A percentile compares a stretch with the other conserved stretches of the same genome.
These are phyloP conservation scores for Nomada goodeniana DNA, from an alignment of 2,888 invertebrate species.

Conservation along the genomic window DNA sequence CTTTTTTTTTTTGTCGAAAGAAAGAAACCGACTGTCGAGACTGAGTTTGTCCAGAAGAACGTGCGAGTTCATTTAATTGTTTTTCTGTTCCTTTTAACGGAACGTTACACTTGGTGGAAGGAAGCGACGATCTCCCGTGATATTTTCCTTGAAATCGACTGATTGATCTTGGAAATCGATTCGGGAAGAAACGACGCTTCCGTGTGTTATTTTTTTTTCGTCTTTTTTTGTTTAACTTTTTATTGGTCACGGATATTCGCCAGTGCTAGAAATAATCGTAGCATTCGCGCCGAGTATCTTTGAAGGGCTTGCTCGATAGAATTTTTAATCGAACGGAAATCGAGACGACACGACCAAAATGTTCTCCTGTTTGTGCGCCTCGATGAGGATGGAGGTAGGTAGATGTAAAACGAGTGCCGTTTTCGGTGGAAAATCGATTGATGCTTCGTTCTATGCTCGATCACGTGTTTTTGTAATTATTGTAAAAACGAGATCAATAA, in stretches of 20 bases:
- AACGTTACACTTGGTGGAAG: not conserved
- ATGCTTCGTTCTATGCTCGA: not conserved
- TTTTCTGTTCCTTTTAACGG: not conserved
- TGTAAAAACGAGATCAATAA: conserved; percentile 11
- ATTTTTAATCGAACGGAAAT: conserved; percentile 27
- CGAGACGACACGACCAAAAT: conserved; percentile 65
- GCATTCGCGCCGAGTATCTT: conserved; percentile 71
- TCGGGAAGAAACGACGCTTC: conserved; percentile 16
- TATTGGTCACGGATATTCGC: conserved; percentile 62
- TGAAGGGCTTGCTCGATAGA: conserved; percentile 1
- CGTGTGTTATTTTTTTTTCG: not conserved
- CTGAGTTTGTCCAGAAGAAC: not conserved
- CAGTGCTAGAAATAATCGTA: conserved; percentile 68
- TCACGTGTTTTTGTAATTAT: not conserved
- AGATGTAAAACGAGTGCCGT: conserved; percentile 9
- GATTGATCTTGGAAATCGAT: conserved; percentile 14
- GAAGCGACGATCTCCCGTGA: conserved; percentile 35
- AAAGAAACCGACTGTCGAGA: conserved; percentile 21
- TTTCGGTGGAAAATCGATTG: not conserved
- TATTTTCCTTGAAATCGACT: conserved; percentile 10
- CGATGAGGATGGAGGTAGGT: conserved; percentile 83
- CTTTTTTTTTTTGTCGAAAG: conserved; percentile 1
- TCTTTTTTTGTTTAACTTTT: not conserved
- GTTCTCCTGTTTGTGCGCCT: conserved; percentile 82
- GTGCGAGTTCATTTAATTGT: conserved; percentile 1